phyloP scores from a whole-genome alignment of 2,113 vertebrate genomes.

The Anarrhichthys ocellatus region DNA sequence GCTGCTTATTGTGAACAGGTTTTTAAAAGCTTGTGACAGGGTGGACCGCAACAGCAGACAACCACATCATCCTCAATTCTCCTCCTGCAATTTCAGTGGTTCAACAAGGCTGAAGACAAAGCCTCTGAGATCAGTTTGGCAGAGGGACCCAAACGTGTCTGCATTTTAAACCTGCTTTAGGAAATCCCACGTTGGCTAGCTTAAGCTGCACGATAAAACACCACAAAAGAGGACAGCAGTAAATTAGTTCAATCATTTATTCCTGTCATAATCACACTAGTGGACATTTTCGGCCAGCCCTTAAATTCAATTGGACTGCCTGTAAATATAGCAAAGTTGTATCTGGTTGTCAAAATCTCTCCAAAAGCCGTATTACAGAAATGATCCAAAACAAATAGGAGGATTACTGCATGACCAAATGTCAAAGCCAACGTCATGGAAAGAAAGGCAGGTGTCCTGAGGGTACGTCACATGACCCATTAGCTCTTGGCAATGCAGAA shows the following conservation, averaged over 20 bases:
- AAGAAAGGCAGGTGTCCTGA: constrained; percentile 39
- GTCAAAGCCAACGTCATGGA: constrained; percentile 27
- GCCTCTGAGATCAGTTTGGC: constrained; percentile 61
- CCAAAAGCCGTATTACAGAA: constrained; percentile 17
- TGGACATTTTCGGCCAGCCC: constrained; percentile 34
- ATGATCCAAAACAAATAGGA: constrained; percentile 38
- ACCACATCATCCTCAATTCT: constrained; percentile 61
- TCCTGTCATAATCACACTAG: constrained; percentile 49
- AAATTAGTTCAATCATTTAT: constrained; percentile 64
- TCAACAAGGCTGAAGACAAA: constrained; percentile 63
- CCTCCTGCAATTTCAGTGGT: constrained; percentile 45
- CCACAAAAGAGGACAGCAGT: constrained; percentile 47
- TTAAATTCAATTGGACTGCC: constrained; percentile 33
- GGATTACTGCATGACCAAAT: constrained; percentile 43
- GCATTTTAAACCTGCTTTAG: constrained; percentile 53
- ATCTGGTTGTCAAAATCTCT: constrained; percentile 2
- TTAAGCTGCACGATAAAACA: constrained; percentile 50
- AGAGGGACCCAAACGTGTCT: constrained; percentile 45
- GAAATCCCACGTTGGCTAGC: constrained; percentile 47
- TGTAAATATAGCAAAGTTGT: constrained; percentile 38
- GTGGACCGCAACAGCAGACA: constrained; percentile 57
- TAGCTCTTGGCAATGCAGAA: constrained; percentile 44
- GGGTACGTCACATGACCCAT: constrained; percentile 39
- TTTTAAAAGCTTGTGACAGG: constrained; percentile 76
- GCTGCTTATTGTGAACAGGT: constrained; percentile 64